Base-by-base conservation (phyloP, 2,113 vertebrate species). In the Istiophorus platypterus region DNA sequence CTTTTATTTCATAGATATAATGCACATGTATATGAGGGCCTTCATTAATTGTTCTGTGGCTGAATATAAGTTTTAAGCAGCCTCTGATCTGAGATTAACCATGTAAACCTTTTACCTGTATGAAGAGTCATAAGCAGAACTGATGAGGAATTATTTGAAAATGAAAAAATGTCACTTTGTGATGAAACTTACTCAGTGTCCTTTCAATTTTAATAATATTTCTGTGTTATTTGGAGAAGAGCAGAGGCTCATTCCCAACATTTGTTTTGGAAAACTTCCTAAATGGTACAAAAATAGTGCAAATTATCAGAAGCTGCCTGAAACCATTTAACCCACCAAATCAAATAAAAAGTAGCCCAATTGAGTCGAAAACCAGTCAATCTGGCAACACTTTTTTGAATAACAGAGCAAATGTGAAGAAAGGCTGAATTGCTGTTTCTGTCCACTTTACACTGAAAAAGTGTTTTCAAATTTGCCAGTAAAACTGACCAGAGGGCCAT, bases 341-440 rank as follows among this genome's bases (percentile, higher is more conserved):
- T 34, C 0, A 0, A 57, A 24, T 20, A 31, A 63, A 63, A 79
- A 39, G 20, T 1, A 4, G 8, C n/a, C 11, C 24, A 26, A 29
- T 8, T 52, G 20, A 6, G 9, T 52, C 20, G 51, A 57, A 57
- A 67, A 68, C 42, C n/a, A 31, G 0, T 2, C 6, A 61, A 17
- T 11, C 58, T 61, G 17, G 17, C 8, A 20, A 29, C 1, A 61
- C 29, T 7, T 41, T 11, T 51, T 2, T 39, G 9, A 66, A 58
- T 52, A 20, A 56, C 41, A 62, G 29, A 69, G 12, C n/a, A 47
- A 69, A 66, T 66, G 24, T 51, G 31, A 52, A 67, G 22, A 7
- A 54, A 67, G 13, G 27, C 49, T 18, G 4, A 51, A 18, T 14
- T 22, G 69, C 3, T 22, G 18, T 71, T 63, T 68, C 22, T 1